A percentile compares a stretch with the other conserved stretches of the same genome.
phyloP scores from a whole-genome alignment of 2,888 invertebrate species.

The Micoletzkya japonica region DNA sequence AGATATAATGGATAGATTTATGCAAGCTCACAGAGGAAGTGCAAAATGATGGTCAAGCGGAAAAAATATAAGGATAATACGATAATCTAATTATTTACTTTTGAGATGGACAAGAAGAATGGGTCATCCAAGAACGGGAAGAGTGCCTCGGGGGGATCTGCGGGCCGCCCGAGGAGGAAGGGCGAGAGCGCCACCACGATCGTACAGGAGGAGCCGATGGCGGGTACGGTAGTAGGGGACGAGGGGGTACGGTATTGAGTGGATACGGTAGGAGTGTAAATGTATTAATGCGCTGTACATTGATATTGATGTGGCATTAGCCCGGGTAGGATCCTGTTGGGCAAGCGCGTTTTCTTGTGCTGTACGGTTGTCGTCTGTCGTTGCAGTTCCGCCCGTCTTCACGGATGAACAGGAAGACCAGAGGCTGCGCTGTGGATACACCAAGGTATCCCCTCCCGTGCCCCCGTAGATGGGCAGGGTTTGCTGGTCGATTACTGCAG shows the following conservation, averaged over 20 bases:
- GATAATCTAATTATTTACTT: neutral
- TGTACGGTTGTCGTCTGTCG: neutral
- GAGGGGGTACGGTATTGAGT: neutral
- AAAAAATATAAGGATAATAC: neutral
- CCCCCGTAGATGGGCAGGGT: no score
- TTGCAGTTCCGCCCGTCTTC: conserved; percentile 6
- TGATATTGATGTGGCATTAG: neutral
- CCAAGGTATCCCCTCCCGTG: conserved; percentile 8
- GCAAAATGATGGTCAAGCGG: neutral
- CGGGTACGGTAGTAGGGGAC: no score
- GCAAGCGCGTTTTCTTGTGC: neutral
- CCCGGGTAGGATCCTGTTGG: neutral
- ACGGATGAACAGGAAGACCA: conserved; percentile 17
- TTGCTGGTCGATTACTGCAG: no score
- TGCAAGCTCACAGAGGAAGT: neutral
- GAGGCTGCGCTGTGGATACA: conserved; percentile 11
- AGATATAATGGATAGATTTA: neutral
- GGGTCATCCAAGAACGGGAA: conserved; percentile 4
- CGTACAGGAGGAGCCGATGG: neutral
- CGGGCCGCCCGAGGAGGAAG: neutral
- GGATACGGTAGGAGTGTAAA: neutral
- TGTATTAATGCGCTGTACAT: neutral
- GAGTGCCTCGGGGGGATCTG: neutral
- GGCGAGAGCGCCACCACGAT: conserved; percentile 1
- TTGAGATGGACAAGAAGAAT: neutral